Percentiles rank a stretch among this genome's conserved stretches.
Evolutionary conservation across 2,888 invertebrate genomes (phyloP).

Genomic region (Drosophila prostipennis): DNA sequence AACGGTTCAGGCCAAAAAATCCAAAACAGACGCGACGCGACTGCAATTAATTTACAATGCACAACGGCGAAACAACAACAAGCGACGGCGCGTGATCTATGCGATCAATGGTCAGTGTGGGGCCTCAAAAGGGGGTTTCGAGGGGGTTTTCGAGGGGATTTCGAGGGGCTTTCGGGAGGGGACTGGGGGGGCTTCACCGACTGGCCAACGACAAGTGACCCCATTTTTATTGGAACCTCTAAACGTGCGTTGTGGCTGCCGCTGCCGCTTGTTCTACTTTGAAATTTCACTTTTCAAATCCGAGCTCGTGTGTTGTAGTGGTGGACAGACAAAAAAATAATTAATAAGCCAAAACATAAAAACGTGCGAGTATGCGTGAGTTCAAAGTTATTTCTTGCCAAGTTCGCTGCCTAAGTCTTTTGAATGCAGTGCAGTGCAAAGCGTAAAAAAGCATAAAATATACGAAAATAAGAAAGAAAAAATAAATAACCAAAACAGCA

Average conservation of each 20-base stretch:
- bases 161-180: conserved; percentile 13
- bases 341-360: conserved; percentile 69
- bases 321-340: conserved; percentile 47
- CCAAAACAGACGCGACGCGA: conserved; percentile 61
- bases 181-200: conserved; percentile 16
- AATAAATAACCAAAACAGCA: conserved; percentile 8
- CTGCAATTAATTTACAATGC: conserved; percentile 78
- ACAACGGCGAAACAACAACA: conserved; percentile 38
- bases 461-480: conserved; percentile 9
- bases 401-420: conserved; percentile 67
- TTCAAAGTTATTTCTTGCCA: conserved; percentile 54
- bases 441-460: background rate
- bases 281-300: conserved; percentile 76
- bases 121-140: background rate
- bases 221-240: conserved; percentile 74
- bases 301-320: conserved; percentile 33
- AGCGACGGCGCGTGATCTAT: conserved; percentile 61
- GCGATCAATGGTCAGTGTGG: conserved; percentile 38
- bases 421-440: conserved; percentile 22
- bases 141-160: conserved; percentile 3
- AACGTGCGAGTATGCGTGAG: conserved; percentile 56
- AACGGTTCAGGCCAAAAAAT: conserved; percentile 51
- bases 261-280: conserved; percentile 66
- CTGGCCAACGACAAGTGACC: conserved; percentile 72
- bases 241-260: conserved; percentile 52